Evolutionary conservation across 2,888 invertebrate genomes (phyloP).

Genomic region (Agrochola macilenta): DNA sequence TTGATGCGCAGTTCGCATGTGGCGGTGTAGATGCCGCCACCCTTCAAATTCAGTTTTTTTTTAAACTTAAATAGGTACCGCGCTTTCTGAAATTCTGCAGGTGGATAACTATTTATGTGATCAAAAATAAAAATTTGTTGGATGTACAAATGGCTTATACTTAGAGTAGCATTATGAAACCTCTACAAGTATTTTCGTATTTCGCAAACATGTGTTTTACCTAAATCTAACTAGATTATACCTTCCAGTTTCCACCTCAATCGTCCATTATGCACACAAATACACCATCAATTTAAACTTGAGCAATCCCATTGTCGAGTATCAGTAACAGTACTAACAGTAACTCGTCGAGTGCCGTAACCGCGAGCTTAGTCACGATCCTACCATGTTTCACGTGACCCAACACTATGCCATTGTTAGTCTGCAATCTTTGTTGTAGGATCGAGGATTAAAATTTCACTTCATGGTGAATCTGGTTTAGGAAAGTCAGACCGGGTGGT

Average conservation of each 20-base stretch:
- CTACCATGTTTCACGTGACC: slow-evolving; percentile 53
- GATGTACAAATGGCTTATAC: background rate
- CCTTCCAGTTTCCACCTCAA: slow-evolving; percentile 12
- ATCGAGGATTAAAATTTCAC: slow-evolving; percentile 57
- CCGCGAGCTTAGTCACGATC: slow-evolving; percentile 59
- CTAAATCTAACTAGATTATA: slow-evolving; percentile 5
- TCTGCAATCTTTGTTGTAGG: slow-evolving; percentile 25
- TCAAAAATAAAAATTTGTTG: background rate
- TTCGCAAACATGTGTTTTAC: background rate
- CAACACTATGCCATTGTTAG: slow-evolving; percentile 50
- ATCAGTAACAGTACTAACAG: slow-evolving; percentile 38
- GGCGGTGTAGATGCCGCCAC: too few relatives aligned
- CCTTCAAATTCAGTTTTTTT: too few relatives aligned
- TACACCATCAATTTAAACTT: slow-evolving; percentile 46
- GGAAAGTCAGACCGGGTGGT: slow-evolving; percentile 26
- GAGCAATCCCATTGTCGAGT: slow-evolving; percentile 46
- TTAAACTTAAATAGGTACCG: too few relatives aligned
- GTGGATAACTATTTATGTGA: background rate
- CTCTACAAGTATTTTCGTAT: slow-evolving; percentile 3
- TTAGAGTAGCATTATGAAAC: background rate
- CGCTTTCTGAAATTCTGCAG: too few relatives aligned
- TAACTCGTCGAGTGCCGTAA: slow-evolving; percentile 50
- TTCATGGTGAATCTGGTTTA: slow-evolving; percentile 21
- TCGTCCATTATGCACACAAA: slow-evolving; percentile 15
- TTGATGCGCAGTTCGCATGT: too few relatives aligned